Base-by-base conservation (phyloP, 2,888 invertebrate genomes). In the Eucriotettix oculatus region DNA sequence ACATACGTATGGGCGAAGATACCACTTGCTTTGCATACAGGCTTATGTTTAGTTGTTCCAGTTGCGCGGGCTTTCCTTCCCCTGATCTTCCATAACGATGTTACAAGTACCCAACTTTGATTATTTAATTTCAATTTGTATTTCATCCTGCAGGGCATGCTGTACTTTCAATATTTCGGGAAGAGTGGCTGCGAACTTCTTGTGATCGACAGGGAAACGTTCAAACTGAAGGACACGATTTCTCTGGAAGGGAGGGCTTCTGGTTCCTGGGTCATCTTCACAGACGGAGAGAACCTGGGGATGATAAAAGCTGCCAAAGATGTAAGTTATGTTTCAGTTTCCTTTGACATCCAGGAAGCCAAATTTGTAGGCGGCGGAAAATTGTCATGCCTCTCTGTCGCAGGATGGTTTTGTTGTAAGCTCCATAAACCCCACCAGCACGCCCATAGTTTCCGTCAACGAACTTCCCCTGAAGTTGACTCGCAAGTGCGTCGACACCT, bases 351-450 rank as follows among this genome's bases (percentile, higher is more conserved):
- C 42, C 42, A 17, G 9, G 48, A 48, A 2, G 5, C 2, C 48
- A 48, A 12, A 14, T 5, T 5, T 48, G 48, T 29, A 29, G 29
- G 29, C 29, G 29, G n/a, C 7, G 29, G 7, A 29, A 7, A 29
- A 29, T 29, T 29, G 29, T 29, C 7, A n/a, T n/a, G n/a, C 7
- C 29, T 29, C n/a, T 48, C 12, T 17, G 40, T 58, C 57, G 60
- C 69, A 88, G 87, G 90, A 90, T 71, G 86, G 86, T 14, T 85
- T 90, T 73, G 84, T 89, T 42, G 87, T 90, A 12, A 79, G 87
- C 64, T 85, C 85, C 65, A 79, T 86, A 66, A 85, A 83, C 68
- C 82, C 84, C 14, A 71, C 77, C 60, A 76, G 76, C 60, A 77
- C 77, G 64, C 81, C 83, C 9, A 73, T 77, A 1, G 72, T 79